phyloP scores from a whole-genome alignment of 2,888 invertebrate genomes.

The Entomobrya proxima region DNA sequence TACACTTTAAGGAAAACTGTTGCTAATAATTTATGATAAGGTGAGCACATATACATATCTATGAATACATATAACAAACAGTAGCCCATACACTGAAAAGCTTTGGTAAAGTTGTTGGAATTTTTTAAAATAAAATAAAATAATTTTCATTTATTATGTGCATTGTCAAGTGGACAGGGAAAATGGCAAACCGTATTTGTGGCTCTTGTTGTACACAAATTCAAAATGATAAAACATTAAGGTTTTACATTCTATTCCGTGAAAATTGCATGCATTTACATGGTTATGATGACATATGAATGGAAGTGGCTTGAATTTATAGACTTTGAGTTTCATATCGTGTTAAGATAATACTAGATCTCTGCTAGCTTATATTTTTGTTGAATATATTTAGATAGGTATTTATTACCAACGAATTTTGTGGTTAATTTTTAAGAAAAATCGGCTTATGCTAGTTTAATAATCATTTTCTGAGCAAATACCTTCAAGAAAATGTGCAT shows the following conservation, averaged over 20 bases:
- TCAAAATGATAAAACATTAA: background rate
- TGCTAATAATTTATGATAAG: background rate
- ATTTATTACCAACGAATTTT: slow-evolving; percentile 38
- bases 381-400: slow-evolving; percentile 41
- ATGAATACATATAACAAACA: background rate
- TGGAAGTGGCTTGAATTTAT: slow-evolving; percentile 47
- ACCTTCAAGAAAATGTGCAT: slow-evolving; percentile 6
- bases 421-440: background rate
- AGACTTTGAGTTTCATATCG: background rate
- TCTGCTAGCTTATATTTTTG: background rate
- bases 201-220: background rate
- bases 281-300: slow-evolving; percentile 54
- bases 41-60: background rate
- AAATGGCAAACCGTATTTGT: too few species aligned
- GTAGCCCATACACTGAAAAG: too few species aligned
- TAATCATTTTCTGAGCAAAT: background rate
- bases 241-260: slow-evolving; percentile 10
- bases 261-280: slow-evolving; percentile 48
- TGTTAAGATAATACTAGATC: background rate
- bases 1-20: slow-evolving; percentile 1
- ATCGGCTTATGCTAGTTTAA: background rate
- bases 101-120: too few species aligned
- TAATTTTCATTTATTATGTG: too few species aligned
- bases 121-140: too few species aligned
- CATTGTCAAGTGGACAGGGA: too few species aligned